These are phyloP conservation scores for Apodemia zela DNA, from an alignment of 2,888 invertebrate species.

Conservation along the genomic window DNA sequence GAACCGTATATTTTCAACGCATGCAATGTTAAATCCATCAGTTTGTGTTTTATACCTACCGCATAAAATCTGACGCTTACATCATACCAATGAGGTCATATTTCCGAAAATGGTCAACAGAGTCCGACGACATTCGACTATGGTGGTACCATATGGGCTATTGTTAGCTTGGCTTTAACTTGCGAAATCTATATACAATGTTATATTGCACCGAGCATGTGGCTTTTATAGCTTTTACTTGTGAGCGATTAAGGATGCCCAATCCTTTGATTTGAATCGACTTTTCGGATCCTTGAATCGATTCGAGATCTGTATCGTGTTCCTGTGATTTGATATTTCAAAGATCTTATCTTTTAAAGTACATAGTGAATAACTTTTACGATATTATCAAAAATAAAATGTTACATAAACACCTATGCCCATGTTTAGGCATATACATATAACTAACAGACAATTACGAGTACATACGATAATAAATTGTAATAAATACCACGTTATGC, in stretches of 20 bases:
- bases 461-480: too few species aligned
- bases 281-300: too few species aligned
- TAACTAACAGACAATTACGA: too few species aligned
- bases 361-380: too few species aligned
- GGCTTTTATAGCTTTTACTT: too few species aligned
- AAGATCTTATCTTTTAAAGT: too few species aligned
- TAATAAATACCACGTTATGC: too few species aligned
- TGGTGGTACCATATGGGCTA: conserved; percentile 5
- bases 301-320: too few species aligned
- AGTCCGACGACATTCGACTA: background rate
- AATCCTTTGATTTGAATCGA: background rate
- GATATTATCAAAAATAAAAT: too few species aligned
- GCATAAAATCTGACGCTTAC: background rate
- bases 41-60: background rate
- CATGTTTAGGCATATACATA: too few species aligned
- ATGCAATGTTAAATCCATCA: background rate
- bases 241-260: background rate
- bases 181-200: background rate
- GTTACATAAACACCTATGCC: too few species aligned
- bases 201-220: background rate
- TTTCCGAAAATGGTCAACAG: conserved; percentile 5
- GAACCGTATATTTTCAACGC: background rate
- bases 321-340: too few species aligned
- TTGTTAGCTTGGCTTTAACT: background rate
- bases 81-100: conserved; percentile 6